phyloP scores from a whole-genome alignment of 2,113 vertebrate species.

The Gymnarchus niloticus region DNA sequence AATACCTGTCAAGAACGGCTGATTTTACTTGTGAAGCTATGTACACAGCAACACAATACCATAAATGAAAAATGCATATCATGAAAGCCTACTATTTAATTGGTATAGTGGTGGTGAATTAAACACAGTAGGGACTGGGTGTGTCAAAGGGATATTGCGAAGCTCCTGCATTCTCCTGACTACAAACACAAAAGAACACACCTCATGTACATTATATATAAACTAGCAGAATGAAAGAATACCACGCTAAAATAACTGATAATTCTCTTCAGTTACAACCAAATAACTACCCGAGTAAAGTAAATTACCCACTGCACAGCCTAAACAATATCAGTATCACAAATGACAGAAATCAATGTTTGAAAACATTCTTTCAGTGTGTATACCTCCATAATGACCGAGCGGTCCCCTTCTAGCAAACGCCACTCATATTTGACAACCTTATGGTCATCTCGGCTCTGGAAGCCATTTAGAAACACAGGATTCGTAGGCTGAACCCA shows the following conservation, averaged over 20 bases:
- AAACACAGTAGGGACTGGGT: neutral
- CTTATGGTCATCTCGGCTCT: conserved; percentile 58
- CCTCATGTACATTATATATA: neutral
- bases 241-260: neutral
- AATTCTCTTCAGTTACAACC: neutral
- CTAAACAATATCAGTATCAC: neutral
- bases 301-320: neutral
- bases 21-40: neutral
- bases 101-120: neutral
- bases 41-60: neutral
- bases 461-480: conserved; percentile 66
- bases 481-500: conserved; percentile 63
- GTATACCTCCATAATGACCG: conserved; percentile 62
- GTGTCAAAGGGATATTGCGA: neutral
- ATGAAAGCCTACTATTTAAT: neutral
- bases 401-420: conserved; percentile 47
- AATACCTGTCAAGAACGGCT: neutral
- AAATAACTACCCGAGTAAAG: neutral
- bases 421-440: conserved; percentile 70
- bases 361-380: too few species aligned
- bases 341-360: neutral
- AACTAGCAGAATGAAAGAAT: neutral
- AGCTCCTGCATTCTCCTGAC: neutral
- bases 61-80: neutral
- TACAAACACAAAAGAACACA: neutral